phyloP scores from a whole-genome alignment of 2,797 vertebrate genomes.

The Acanthurus leucopareius region DNA sequence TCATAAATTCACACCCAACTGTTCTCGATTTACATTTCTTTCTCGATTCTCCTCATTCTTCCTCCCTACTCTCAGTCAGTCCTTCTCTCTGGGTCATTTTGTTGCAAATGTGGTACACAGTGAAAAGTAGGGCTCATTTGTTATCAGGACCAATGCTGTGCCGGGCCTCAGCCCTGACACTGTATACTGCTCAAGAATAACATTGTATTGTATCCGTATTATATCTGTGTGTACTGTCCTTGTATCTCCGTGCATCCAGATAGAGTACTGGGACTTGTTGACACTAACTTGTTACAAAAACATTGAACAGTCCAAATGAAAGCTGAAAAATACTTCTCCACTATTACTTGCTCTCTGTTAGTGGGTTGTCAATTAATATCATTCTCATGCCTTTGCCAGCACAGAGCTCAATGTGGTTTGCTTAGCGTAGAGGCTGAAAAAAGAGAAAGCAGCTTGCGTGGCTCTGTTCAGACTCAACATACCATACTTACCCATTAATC shows the following conservation, averaged over 20 bases:
- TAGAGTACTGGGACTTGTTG: not conserved
- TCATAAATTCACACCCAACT: conserved; percentile 76
- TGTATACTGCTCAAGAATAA: not conserved
- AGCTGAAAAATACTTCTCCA: not conserved
- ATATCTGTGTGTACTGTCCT: not conserved
- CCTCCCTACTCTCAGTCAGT: conserved; percentile 35
- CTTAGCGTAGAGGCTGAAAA: too few species aligned
- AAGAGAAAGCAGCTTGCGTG: too few species aligned
- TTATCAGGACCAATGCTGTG: conserved; percentile 53
- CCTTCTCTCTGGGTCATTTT: conserved; percentile 70
- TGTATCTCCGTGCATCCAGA: not conserved
- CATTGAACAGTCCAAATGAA: not conserved
- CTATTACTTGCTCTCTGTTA: too few species aligned
- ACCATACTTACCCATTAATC: too few species aligned
- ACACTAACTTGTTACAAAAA: not conserved
- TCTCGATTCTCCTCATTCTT: conserved; percentile 23
- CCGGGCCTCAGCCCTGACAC: conserved; percentile 21
- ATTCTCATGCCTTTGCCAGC: too few species aligned
- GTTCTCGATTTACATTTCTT: conserved; percentile 64
- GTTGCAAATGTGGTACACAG: conserved; percentile 73
- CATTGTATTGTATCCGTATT: too few species aligned
- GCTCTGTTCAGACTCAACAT: too few species aligned
- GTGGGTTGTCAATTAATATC: too few species aligned
- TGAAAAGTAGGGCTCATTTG: conserved; percentile 81
- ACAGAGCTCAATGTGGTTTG: too few species aligned